Evolutionary conservation across 2,888 invertebrate genomes (phyloP).

Genomic region (Andrena fulva): DNA sequence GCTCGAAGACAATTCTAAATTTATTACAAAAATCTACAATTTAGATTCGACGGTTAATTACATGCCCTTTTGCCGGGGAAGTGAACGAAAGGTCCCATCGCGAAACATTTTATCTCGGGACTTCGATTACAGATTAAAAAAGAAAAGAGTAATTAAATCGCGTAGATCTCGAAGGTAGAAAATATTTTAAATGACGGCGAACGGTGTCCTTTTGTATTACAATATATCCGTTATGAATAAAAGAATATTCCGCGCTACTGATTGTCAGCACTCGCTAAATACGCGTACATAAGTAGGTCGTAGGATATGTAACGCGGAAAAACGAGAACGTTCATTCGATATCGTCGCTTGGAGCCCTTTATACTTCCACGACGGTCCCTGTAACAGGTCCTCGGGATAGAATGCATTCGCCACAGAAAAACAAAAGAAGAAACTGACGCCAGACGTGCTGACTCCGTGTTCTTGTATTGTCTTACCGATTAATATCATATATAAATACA

Average conservation of each 20-base stretch:
- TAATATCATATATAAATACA: constrained; percentile 36
- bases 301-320: constrained; percentile 25
- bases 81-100: constrained; percentile 1
- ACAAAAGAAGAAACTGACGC: background rate
- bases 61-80: background rate
- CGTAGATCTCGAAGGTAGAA: constrained; percentile 14
- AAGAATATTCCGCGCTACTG: constrained; percentile 5
- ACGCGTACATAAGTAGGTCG: constrained; percentile 13
- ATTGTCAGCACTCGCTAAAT: background rate
- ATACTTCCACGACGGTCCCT: background rate
- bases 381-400: constrained; percentile 4
- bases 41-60: background rate
- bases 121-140: constrained; percentile 25
- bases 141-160: constrained; percentile 8
- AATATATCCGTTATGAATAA: constrained; percentile 26
- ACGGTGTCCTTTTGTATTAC: constrained; percentile 39
- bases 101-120: constrained; percentile 35
- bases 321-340: constrained; percentile 18
- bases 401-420: background rate
- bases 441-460: constrained; percentile 21
- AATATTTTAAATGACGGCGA: constrained; percentile 20
- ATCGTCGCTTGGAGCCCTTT: constrained; percentile 11
- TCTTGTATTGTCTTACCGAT: constrained; percentile 26
- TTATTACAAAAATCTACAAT: background rate
- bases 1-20: background rate